phyloP scores from a whole-genome alignment of 1,140 invertebrate species.

The Helicoverpa armigera region DNA sequence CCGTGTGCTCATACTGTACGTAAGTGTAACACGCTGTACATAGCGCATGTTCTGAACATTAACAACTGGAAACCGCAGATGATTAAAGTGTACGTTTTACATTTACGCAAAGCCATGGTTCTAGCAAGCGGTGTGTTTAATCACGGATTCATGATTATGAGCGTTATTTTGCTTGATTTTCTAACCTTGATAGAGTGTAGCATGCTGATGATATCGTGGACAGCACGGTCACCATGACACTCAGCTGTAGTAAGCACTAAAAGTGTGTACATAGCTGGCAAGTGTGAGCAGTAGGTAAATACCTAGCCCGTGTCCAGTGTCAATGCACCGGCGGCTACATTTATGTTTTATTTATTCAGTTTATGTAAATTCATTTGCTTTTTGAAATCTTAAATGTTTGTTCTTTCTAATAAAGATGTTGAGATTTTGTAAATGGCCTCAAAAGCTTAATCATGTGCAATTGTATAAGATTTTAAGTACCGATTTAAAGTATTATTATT shows the following conservation, averaged over 20 bases:
- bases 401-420: not conserved
- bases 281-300: not conserved
- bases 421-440: too few relatives aligned
- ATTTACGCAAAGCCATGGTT: slow-evolving; percentile 7
- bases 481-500: too few relatives aligned
- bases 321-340: not conserved
- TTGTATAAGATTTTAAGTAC: not conserved
- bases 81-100: slow-evolving; percentile 3
- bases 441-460: not conserved
- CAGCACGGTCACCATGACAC: not conserved
- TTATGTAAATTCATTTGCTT: slow-evolving; percentile 1
- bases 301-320: not conserved
- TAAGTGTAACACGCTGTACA: slow-evolving; percentile 23
- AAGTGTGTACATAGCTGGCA: not conserved
- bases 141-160: slow-evolving; percentile 16
- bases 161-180: slow-evolving; percentile 25
- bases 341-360: slow-evolving; percentile 3
- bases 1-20: not conserved
- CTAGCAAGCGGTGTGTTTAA: not conserved
- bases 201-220: not conserved
- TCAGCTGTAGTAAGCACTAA: slow-evolving; percentile 5
- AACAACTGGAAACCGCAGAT: slow-evolving; percentile 11
- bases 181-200: slow-evolving; percentile 10
- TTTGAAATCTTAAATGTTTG: not conserved
- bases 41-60: slow-evolving; percentile 7